Conservation (phyloP, 2,888 invertebrate genomes). For the Agrochola circellaris region DNA sequence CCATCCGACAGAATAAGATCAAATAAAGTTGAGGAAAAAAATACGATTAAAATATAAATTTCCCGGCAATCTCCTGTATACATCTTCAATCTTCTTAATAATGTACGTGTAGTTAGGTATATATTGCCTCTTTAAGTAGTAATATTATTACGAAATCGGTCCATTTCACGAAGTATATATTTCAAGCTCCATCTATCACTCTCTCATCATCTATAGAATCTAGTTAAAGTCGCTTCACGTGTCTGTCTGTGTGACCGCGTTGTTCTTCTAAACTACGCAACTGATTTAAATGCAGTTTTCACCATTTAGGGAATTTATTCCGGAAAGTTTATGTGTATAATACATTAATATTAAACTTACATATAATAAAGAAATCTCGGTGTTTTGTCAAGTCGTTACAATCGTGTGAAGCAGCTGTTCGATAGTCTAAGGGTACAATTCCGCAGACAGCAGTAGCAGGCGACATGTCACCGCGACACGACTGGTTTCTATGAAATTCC, state of each 20-base stretch:
- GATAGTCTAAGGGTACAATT: too few relatives aligned
- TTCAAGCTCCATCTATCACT: background rate
- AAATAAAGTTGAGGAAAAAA: slow-evolving; percentile 15
- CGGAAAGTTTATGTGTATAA: too few relatives aligned
- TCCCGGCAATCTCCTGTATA: slow-evolving; percentile 43
- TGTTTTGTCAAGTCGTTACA: too few relatives aligned
- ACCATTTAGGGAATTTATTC: background rate
- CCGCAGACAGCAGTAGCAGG: too few relatives aligned
- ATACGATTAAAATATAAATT: slow-evolving; percentile 27
- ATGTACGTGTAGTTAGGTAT: background rate
- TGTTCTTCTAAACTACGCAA: background rate
- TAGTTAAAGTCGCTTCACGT: background rate
- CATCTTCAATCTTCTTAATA: slow-evolving; percentile 25
- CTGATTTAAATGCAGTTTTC: background rate
- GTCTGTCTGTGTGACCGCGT: background rate
- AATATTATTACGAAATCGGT: background rate
- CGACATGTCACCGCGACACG: too few relatives aligned
- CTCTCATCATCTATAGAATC: too few relatives aligned
- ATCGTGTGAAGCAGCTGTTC: too few relatives aligned
- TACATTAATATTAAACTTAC: too few relatives aligned
- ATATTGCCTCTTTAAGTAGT: background rate
- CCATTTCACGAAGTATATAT: background rate
- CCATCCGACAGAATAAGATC: background rate
- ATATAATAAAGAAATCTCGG: too few relatives aligned
- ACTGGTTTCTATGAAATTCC: too few relatives aligned